Evolutionary conservation across 2,888 invertebrate genomes (phyloP).

Genomic region (Drosophila paracracens): DNA sequence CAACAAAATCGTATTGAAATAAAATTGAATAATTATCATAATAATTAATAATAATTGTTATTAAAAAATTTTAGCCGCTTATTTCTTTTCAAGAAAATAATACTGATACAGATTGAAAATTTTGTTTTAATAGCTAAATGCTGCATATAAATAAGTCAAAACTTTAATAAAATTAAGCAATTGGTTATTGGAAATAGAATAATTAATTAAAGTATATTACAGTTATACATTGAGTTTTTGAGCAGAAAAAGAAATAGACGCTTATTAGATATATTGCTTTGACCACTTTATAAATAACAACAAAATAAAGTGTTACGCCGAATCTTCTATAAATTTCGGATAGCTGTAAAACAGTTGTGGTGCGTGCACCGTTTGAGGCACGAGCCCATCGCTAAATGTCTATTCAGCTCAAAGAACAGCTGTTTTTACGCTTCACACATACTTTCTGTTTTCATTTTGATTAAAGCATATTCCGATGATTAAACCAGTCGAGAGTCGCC

Average conservation of each 20-base stretch:
- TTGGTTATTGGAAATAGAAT: not conserved
- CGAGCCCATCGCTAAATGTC: conserved; percentile 51
- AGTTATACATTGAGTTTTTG: not conserved
- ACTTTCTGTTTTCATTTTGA: conserved; percentile 78
- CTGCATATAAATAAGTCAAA: not conserved
- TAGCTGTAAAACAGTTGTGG: not conserved
- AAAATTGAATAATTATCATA: not conserved
- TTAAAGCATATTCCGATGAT: conserved; percentile 75
- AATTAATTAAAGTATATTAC: not conserved
- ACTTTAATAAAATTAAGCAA: not conserved
- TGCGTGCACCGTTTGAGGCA: conserved; percentile 13
- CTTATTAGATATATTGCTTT: not conserved
- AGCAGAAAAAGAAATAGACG: not conserved
- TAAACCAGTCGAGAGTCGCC: conserved; percentile 70
- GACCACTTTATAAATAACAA: not conserved
- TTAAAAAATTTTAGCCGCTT: no score
- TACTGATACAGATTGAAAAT: not conserved
- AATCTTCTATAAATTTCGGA: not conserved
- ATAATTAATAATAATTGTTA: no score
- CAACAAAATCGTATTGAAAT: not conserved
- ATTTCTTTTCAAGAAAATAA: no score
- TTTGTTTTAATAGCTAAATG: not conserved
- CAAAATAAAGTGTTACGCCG: not conserved
- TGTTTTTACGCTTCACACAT: conserved; percentile 69
- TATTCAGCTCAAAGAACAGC: conserved; percentile 59